phyloP scores from a whole-genome alignment of 2,888 invertebrate species.

The Ceramica pisi region DNA sequence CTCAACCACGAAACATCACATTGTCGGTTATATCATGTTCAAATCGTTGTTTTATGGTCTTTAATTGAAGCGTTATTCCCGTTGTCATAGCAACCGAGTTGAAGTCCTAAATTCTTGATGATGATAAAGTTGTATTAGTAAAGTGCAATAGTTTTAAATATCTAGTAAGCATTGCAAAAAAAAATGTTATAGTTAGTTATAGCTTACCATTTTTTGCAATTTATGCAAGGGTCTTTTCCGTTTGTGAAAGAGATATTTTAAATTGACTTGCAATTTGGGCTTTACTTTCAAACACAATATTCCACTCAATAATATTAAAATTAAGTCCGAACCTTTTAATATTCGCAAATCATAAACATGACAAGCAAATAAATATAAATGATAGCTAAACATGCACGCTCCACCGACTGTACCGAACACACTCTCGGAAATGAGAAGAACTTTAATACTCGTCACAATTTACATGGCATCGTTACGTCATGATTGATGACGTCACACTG shows the following conservation, averaged over 20 bases:
- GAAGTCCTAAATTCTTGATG: no score
- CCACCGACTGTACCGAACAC: constrained; percentile 57
- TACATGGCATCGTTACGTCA: constrained; percentile 82
- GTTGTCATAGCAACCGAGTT: no score
- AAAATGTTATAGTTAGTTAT: no score
- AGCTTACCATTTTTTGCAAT: no score
- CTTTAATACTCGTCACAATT: constrained; percentile 76
- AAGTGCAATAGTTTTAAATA: no score
- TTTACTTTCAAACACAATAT: background rate
- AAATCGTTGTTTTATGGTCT: no score
- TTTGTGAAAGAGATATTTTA: background rate
- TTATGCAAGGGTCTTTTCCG: no score
- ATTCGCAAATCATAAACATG: constrained; percentile 15
- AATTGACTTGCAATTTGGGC: background rate
- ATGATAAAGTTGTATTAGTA: no score
- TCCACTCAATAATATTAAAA: background rate
- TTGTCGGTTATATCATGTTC: no score
- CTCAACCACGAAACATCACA: no score
- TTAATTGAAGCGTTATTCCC: no score
- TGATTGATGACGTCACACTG: constrained; percentile 78
- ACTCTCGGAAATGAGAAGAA: constrained; percentile 78
- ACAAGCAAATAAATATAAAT: constrained; percentile 59
- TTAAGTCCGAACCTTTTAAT: background rate
- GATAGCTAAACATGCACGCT: constrained; percentile 57
- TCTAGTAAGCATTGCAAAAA: no score